phyloP scores from a whole-genome alignment of 2,113 vertebrate species.

The Xyliphius kryptos region DNA sequence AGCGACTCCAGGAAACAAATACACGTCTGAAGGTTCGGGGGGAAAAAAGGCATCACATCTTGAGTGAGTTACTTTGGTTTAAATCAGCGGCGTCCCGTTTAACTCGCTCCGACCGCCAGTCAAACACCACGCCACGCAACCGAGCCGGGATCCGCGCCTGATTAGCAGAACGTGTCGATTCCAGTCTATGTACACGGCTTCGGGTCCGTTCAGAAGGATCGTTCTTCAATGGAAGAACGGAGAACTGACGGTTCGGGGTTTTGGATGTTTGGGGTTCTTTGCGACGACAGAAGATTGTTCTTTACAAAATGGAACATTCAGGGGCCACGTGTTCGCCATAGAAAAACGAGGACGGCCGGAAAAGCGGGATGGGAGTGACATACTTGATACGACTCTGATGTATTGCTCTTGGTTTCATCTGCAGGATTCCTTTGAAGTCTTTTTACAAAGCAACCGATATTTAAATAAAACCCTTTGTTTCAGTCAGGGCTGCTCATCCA shows the following conservation, averaged over 20 bases:
- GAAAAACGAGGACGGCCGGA: background rate
- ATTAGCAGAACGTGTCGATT: slow-evolving; percentile 34
- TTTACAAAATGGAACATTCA: slow-evolving; percentile 11
- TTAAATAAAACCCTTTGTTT: too few species aligned
- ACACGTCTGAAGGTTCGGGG: slow-evolving; percentile 9
- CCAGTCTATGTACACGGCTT: slow-evolving; percentile 48
- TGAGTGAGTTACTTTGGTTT: slow-evolving; percentile 26
- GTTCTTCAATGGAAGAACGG: background rate
- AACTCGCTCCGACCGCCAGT: slow-evolving; percentile 11
- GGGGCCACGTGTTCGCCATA: background rate
- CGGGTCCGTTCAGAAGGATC: slow-evolving; percentile 16
- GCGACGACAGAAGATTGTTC: background rate
- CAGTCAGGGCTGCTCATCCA: too few species aligned
- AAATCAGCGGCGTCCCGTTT: slow-evolving; percentile 18
- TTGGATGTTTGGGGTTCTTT: too few species aligned
- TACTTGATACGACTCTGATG: too few species aligned
- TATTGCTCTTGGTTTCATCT: too few species aligned
- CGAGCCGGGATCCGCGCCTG: background rate
- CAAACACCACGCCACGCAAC: slow-evolving; percentile 21
- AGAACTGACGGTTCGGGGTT: too few species aligned
- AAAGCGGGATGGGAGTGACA: background rate
- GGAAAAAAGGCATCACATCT: slow-evolving; percentile 21
- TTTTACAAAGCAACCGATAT: too few species aligned
- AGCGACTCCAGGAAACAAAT: slow-evolving; percentile 9
- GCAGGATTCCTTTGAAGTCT: too few species aligned